phyloP scores from a whole-genome alignment of 2,888 invertebrate genomes.

The Coelopa pilipes region DNA sequence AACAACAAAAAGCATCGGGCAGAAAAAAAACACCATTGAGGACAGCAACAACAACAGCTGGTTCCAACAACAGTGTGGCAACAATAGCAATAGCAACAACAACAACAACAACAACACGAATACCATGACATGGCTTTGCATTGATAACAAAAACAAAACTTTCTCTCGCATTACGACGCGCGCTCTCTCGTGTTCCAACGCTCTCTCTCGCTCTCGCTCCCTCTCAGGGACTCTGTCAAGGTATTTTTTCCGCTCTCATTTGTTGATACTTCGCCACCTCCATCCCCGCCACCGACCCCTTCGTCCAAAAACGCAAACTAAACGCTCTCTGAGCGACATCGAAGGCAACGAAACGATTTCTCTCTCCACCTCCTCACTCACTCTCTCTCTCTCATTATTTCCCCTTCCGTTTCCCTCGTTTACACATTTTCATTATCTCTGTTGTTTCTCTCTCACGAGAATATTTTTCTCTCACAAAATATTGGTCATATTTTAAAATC shows the following conservation, averaged over 20 bases:
- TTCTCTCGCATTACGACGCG: neutral
- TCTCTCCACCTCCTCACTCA: too few species aligned
- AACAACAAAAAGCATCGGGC: neutral
- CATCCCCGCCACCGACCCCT: too few species aligned
- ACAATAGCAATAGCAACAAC: neutral
- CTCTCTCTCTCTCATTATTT: too few species aligned
- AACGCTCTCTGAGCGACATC: too few species aligned
- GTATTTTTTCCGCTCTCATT: neutral
- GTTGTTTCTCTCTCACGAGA: too few species aligned
- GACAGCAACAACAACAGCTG: neutral
- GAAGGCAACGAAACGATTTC: too few species aligned
- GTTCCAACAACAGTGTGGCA: neutral
- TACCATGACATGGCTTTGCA: neutral
- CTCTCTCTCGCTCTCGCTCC: conserved; percentile 13
- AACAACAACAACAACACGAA: conserved; percentile 1
- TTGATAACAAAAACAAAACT: neutral
- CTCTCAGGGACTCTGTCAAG: neutral
- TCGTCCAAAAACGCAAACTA: too few species aligned
- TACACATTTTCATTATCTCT: too few species aligned
- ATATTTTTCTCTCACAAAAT: too few species aligned
- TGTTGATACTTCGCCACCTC: too few species aligned
- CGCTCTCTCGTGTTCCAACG: neutral
- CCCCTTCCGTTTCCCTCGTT: too few species aligned
- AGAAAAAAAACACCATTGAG: neutral
- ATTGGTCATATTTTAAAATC: too few species aligned